Conservation (phyloP, 2,113 vertebrate genomes). For the Cebidichthys violaceus region DNA sequence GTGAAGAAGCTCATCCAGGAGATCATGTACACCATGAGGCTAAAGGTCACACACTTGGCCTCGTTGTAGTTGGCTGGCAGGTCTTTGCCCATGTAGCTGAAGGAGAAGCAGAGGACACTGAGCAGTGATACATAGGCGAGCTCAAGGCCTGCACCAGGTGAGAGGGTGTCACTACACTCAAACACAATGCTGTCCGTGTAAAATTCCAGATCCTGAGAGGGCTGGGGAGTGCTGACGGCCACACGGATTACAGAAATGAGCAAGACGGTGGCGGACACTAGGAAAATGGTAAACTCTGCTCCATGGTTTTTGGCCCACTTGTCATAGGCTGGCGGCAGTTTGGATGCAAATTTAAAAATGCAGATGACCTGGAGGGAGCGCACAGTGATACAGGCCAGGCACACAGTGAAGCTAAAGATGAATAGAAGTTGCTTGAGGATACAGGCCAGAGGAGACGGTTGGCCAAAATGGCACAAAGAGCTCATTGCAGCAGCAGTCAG, state of each 20-base stretch:
- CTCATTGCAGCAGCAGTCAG: conserved; percentile 76
- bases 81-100: conserved; percentile 88
- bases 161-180: conserved; percentile 82
- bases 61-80: conserved; percentile 90
- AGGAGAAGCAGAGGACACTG: conserved; percentile 83
- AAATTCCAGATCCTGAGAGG: conserved; percentile 70
- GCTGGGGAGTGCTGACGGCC: conserved; percentile 49
- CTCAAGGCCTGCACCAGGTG: conserved; percentile 66
- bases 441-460: conserved; percentile 75
- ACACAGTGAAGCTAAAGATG: conserved; percentile 83
- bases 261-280: conserved; percentile 58
- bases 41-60: conserved; percentile 87
- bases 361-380: conserved; percentile 88
- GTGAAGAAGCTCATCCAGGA: conserved; percentile 86
- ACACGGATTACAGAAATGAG: conserved; percentile 61
- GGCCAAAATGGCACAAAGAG: conserved; percentile 79
- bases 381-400: conserved; percentile 84
- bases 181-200: conserved; percentile 78
- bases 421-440: conserved; percentile 83
- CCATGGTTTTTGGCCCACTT: conserved; percentile 85
- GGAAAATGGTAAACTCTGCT: conserved; percentile 79
- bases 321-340: conserved; percentile 81
- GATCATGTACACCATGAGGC: conserved; percentile 86
- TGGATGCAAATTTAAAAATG: conserved; percentile 87
- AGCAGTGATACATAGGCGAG: conserved; percentile 75